These are phyloP conservation scores for Cantharis nigra DNA, from an alignment of 2,888 invertebrate species.

Conservation along the genomic window DNA sequence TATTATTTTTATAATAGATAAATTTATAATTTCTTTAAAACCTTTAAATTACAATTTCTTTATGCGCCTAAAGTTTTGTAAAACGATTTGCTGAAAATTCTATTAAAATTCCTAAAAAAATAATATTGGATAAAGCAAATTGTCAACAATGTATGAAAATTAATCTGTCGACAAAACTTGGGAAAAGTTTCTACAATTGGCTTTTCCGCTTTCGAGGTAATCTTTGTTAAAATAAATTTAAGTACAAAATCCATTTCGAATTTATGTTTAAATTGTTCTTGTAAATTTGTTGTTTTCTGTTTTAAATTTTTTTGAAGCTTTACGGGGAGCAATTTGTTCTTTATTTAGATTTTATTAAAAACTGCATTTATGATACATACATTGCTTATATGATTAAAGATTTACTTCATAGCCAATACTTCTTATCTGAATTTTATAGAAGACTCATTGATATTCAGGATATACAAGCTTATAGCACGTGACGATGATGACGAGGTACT, in stretches of 20 bases:
- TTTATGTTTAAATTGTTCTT: neutral
- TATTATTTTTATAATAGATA: neutral
- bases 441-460: constrained; percentile 34
- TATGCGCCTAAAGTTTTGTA: neutral
- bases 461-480: constrained; percentile 29
- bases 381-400: constrained; percentile 4
- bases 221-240: neutral
- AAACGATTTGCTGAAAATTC: constrained; percentile 16
- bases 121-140: constrained; percentile 14
- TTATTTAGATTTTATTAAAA: neutral
- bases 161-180: constrained; percentile 6
- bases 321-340: neutral
- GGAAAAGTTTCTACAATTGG: constrained; percentile 11
- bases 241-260: neutral
- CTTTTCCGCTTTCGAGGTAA: constrained; percentile 28
- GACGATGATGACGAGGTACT: constrained; percentile 24
- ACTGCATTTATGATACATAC: neutral
- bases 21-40: neutral
- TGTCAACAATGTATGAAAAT: constrained; percentile 21
- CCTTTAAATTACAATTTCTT: neutral
- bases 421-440: constrained; percentile 28
- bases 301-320: neutral
- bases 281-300: neutral
- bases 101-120: constrained; percentile 16
- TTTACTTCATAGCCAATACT: constrained; percentile 8